Conservation (phyloP, 2,888 invertebrate genomes). For the Coenonympha glycerion region DNA sequence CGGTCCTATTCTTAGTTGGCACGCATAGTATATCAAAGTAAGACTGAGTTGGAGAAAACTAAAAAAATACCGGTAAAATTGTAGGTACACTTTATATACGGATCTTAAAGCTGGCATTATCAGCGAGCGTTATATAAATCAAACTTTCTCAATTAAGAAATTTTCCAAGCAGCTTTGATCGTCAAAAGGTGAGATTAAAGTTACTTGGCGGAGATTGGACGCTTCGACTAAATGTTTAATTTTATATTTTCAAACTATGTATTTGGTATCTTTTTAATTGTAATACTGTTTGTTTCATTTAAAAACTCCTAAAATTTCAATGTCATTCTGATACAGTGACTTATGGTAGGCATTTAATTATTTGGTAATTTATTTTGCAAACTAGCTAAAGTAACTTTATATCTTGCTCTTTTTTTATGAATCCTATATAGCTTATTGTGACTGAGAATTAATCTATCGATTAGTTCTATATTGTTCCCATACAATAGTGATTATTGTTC, state of each 20-base stretch:
- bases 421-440: too few relatives aligned
- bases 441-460: too few relatives aligned
- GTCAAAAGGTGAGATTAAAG: slow-evolving; percentile 7
- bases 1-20: too few relatives aligned
- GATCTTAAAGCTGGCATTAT: background rate
- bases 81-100: background rate
- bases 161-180: slow-evolving; percentile 16
- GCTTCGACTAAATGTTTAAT: too few relatives aligned
- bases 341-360: too few relatives aligned
- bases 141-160: slow-evolving; percentile 24
- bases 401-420: background rate
- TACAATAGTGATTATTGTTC: slow-evolving; percentile 17
- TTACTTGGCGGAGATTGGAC: too few relatives aligned
- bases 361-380: too few relatives aligned
- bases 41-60: background rate
- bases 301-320: too few relatives aligned
- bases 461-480: slow-evolving; percentile 11
- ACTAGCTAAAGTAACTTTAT: too few relatives aligned
- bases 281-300: too few relatives aligned
- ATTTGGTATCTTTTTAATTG: background rate
- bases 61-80: background rate
- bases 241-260: background rate
- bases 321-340: too few relatives aligned
- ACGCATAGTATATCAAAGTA: background rate
- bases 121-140: slow-evolving; percentile 5